Evolutionary conservation across 2,113 vertebrate species (phyloP).

Genomic region (Balaeniceps rex): DNA sequence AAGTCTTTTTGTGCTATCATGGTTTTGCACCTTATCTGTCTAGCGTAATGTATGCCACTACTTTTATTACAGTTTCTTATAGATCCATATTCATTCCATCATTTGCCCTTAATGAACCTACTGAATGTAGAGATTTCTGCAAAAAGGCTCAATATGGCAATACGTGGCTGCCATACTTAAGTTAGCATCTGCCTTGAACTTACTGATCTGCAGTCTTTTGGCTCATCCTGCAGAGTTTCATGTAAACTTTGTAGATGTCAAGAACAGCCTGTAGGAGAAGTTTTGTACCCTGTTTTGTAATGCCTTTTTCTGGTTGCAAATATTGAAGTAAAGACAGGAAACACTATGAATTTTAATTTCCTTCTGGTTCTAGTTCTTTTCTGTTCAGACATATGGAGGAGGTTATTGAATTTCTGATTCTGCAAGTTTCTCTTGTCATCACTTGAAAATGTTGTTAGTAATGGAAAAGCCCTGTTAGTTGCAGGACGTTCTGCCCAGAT

Average conservation of each 20-base stretch:
- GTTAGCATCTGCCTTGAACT: slow-evolving; percentile 57
- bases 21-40: background rate
- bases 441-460: background rate
- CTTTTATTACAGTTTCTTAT: background rate
- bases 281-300: slow-evolving; percentile 34
- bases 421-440: slow-evolving; percentile 26
- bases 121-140: slow-evolving; percentile 53
- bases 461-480: background rate
- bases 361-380: slow-evolving; percentile 44
- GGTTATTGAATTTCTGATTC: slow-evolving; percentile 43
- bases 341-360: slow-evolving; percentile 62
- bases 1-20: background rate
- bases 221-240: slow-evolving; percentile 27
- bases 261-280: slow-evolving; percentile 48
- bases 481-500: background rate
- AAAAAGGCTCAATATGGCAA: slow-evolving; percentile 50
- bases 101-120: slow-evolving; percentile 39
- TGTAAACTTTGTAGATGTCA: slow-evolving; percentile 35
- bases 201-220: slow-evolving; percentile 38
- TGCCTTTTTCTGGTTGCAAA: slow-evolving; percentile 39
- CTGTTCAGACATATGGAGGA: slow-evolving; percentile 44
- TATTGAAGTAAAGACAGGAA: slow-evolving; percentile 42
- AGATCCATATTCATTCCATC: slow-evolving; percentile 3
- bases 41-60: background rate
- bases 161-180: slow-evolving; percentile 30